phyloP scores from a whole-genome alignment of 2,888 invertebrate genomes.

The Dolomedes plantarius region DNA sequence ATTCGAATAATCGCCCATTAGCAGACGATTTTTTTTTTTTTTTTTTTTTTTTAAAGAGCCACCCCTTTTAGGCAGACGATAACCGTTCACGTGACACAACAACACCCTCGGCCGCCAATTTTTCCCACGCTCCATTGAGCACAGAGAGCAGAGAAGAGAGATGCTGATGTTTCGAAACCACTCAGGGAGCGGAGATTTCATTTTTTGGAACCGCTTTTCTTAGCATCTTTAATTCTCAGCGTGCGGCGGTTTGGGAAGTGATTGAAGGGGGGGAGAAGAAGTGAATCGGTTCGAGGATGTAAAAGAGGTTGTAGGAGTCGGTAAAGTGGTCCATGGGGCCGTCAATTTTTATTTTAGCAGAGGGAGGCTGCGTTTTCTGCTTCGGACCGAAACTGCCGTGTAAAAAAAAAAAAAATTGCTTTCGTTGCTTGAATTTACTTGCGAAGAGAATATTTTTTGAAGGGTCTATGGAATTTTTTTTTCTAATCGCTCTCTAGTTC shows the following conservation, averaged over 20 bases:
- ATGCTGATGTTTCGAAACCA: background rate
- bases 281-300: background rate
- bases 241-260: background rate
- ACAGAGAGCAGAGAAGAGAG: background rate
- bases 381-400: no score
- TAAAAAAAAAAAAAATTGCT: no score
- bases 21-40: no score
- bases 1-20: conserved; percentile 40
- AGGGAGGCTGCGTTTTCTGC: no score
- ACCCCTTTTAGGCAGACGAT: conserved; percentile 54
- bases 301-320: background rate
- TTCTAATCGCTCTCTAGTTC: no score
- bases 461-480: no score
- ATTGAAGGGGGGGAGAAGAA: background rate
- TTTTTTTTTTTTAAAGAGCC: conserved; percentile 54
- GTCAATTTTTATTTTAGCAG: no score
- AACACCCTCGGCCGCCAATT: conserved; percentile 26
- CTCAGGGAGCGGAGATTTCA: background rate
- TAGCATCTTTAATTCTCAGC: conserved; percentile 6
- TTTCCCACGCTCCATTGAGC: conserved; percentile 60
- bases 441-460: no score
- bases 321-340: background rate
- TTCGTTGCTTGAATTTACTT: no score
- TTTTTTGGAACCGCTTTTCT: background rate
- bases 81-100: conserved; percentile 51